phyloP scores from a whole-genome alignment of 1,140 invertebrate species.

The Ectropis grisescens region DNA sequence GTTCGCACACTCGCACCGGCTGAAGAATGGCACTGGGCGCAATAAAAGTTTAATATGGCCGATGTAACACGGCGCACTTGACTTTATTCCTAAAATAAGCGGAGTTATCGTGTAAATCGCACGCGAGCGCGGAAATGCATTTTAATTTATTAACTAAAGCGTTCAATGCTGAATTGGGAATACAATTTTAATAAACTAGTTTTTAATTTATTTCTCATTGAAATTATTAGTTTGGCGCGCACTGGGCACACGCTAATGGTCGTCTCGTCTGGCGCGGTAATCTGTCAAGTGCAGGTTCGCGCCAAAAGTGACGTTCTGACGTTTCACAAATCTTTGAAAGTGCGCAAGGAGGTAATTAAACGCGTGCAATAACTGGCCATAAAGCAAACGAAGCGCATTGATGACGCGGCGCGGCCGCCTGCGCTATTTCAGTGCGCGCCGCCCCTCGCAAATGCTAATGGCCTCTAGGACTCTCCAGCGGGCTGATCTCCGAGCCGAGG shows the following conservation, averaged over 20 bases:
- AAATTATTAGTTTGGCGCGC: no score
- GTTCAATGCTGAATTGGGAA: no score
- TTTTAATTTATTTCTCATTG: slow-evolving; percentile 4
- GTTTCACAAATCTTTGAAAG: slow-evolving; percentile 56
- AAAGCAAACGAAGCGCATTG: slow-evolving; percentile 45
- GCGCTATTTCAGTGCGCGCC: slow-evolving; percentile 52
- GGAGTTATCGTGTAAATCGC: slow-evolving; percentile 27
- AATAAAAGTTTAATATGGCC: slow-evolving; percentile 54
- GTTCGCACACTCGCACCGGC: slow-evolving; percentile 33
- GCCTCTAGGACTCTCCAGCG: slow-evolving; percentile 50
- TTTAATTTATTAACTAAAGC: slow-evolving; percentile 1
- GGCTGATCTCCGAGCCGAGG: no score
- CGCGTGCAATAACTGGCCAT: slow-evolving; percentile 53
- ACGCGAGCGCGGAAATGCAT: slow-evolving; percentile 34
- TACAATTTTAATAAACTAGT: slow-evolving; percentile 1
- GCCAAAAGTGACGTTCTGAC: slow-evolving; percentile 52
- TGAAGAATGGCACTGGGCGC: slow-evolving; percentile 42
- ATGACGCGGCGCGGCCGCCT: slow-evolving; percentile 42
- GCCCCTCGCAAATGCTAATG: slow-evolving; percentile 64
- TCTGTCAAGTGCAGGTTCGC: slow-evolving; percentile 36
- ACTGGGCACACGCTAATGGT: slow-evolving; percentile 2
- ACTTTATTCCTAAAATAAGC: slow-evolving; percentile 39
- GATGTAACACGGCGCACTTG: slow-evolving; percentile 39
- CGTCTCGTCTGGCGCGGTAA: slow-evolving; percentile 12
- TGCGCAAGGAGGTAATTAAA: slow-evolving; percentile 53